A percentile compares a stretch with the other conserved stretches of the same genome.
Conservation (phyloP, 2,113 vertebrate genomes). For the Ellobius talpinus region DNA sequence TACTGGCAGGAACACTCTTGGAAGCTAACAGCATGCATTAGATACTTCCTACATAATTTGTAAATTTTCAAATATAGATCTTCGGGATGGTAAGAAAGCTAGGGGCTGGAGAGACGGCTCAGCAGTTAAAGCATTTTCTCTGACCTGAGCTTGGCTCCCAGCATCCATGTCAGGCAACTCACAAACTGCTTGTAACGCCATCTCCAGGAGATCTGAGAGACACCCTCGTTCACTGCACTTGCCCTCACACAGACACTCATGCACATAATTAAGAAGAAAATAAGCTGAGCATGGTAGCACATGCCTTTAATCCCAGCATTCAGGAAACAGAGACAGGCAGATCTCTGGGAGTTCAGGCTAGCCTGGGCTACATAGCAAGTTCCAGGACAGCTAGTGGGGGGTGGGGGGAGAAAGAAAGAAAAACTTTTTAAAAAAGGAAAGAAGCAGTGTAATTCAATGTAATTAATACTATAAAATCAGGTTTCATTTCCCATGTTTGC, state of each 20-base stretch:
- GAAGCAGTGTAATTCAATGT: background rate
- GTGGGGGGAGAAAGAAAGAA: fast-evolving
- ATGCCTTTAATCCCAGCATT: background rate
- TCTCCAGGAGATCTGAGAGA: background rate
- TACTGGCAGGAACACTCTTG: background rate
- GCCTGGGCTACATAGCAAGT: background rate
- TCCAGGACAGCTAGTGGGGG: background rate
- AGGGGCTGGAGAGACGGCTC: background rate
- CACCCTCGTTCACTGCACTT: too few species aligned
- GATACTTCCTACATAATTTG: background rate
- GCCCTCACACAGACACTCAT: background rate
- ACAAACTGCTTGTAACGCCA: background rate
- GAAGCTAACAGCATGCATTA: background rate
- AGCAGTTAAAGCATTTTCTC: background rate
- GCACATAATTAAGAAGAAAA: background rate
- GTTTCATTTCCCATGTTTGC: constrained; percentile 13
- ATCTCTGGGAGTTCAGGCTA: background rate
- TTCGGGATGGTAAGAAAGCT: background rate
- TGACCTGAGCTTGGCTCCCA: background rate
- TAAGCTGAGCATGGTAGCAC: background rate
- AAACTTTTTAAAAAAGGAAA: background rate
- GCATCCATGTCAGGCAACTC: background rate
- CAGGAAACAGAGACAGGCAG: background rate
- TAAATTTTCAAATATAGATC: background rate
- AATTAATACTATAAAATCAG: background rate